Base-by-base conservation (phyloP, 2,888 invertebrate species). In the Neoaliturus tenellus region DNA sequence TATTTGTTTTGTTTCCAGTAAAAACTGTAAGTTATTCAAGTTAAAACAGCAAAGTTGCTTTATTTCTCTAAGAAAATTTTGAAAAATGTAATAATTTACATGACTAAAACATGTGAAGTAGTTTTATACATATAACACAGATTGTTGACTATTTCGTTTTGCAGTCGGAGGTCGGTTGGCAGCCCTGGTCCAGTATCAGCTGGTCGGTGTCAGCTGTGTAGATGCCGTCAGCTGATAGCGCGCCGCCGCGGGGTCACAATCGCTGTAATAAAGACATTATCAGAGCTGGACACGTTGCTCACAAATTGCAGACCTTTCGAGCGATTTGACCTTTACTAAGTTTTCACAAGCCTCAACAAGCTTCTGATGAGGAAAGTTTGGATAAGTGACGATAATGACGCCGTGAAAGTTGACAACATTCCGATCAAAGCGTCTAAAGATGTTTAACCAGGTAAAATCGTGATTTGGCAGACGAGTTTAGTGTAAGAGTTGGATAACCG, bases 211-310 rank as follows among this genome's bases (percentile, higher is more conserved):
- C 71, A 71, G 71, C 71, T 71, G 71, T 71, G 35, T 39, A 44
- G 75, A 75, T 75, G 75, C 75, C 39, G 75, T 41, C 75, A 41
- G 48, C 44, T 41, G 48, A 44, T 44, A 48, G 5, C 23, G 25
- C 44, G 75, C 75, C 44, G 44, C 75, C 48, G 71, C 71, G 71
- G 75, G 75, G 75, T 75, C 75, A 75, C 75, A 41, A 41, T 75
- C 75, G 39, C 71, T 41, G 75, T 41, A 75, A 75, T 75, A 75
- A 44, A 75, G 75, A 75, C 75, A 75, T 75, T 75, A 75, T 75
- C 75, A 44, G 69, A 39, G 39, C 69, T 39, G 35, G 44, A 75
- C 75, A 75, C 75, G 75, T 75, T 75, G 48, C 75, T 75, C 44
- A 41, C 75, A 75, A 75, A 75, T 75, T 75, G 75, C 75, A 48